These are phyloP conservation scores for Adoxophyes honmai DNA, from an alignment of 1,140 invertebrate species.

Conservation along the genomic window DNA sequence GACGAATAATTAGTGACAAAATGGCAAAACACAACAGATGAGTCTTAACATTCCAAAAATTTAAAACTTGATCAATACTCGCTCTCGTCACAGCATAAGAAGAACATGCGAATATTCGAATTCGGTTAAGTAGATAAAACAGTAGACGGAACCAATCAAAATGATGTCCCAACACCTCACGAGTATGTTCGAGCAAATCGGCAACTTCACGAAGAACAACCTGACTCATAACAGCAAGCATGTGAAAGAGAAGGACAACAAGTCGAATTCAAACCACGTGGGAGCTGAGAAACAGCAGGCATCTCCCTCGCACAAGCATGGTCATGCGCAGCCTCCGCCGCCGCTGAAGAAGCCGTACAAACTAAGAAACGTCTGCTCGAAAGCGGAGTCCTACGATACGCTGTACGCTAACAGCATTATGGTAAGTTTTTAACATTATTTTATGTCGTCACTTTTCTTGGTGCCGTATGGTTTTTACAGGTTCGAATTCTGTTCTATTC, in stretches of 20 bases:
- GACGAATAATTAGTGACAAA: conserved; percentile 2
- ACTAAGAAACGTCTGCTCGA: conserved; percentile 62
- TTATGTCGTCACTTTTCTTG: no score
- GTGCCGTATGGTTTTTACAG: no score
- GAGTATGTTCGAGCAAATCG: conserved; percentile 74
- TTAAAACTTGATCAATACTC: not conserved
- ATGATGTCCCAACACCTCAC: conserved; percentile 75
- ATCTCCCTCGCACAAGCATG: conserved; percentile 47
- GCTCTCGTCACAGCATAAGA: not conserved
- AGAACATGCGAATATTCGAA: conserved; percentile 37
- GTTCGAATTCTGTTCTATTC: no score
- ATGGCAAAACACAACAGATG: conserved; percentile 17
- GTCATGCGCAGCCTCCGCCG: conserved; percentile 37
- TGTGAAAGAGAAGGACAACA: conserved; percentile 61
- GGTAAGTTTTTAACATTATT: conserved; percentile 52
- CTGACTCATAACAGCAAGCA: conserved; percentile 63
- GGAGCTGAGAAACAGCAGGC: conserved; percentile 39
- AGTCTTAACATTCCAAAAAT: conserved; percentile 3
- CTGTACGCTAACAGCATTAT: conserved; percentile 59
- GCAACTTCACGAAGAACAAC: conserved; percentile 76
- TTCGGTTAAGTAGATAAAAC: conserved; percentile 29
- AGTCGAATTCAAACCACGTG: conserved; percentile 51
- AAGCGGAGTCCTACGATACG: conserved; percentile 66
- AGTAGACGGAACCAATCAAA: conserved; percentile 31
- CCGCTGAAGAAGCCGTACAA: conserved; percentile 72